Base-by-base conservation (phyloP, 2,888 invertebrate species). In the Exephanes ischioxanthus region DNA sequence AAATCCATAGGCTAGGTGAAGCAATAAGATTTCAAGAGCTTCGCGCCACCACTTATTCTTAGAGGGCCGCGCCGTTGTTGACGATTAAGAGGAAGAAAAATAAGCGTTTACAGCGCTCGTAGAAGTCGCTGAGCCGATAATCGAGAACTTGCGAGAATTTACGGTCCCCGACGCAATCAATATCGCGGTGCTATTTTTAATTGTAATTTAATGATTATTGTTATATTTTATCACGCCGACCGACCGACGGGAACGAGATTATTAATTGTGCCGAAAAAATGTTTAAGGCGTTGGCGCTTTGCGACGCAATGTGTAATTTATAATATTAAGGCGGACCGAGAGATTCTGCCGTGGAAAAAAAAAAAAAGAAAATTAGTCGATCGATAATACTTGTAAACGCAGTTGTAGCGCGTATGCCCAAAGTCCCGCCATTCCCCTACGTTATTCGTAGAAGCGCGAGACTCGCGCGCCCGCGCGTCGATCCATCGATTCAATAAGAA, bases 21-120 rank as follows among this genome's bases (percentile, higher is more conserved):
- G 88, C 88, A 90, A 88, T 89, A 90, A 90, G 88, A 88, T 87
- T 87, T 87, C 86, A 90, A 89, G 88, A 90, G 90, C 89, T 91
- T 91, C 88, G 89, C 88, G 88, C 87, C 84, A 87, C 85, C 85
- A 87, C 81, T 86, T 88, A 84, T 78, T 84, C 41, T 68, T 87
- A 88, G 85, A 84, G 85, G 45, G 85, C 84, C 71, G 87, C 87
- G 88, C 86, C 78, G 85, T 88, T 88, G 85, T 88, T 88, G 80
- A 87, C 53, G 76, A 87, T 87, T 86, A 83, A 85, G 81, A 58
- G 81, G 75, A 48, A 37, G 3, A 33, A 83, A 72, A 67, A 61
- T 70, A 79, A 81, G 67, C 75, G 81, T 80, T 76, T 78, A 66
- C 51, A 63, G 83, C 78, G 75, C 58, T 66, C 77, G 68, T 85